Base-by-base conservation (phyloP, 2,797 vertebrate species). In the Epinephelus awoara region DNA sequence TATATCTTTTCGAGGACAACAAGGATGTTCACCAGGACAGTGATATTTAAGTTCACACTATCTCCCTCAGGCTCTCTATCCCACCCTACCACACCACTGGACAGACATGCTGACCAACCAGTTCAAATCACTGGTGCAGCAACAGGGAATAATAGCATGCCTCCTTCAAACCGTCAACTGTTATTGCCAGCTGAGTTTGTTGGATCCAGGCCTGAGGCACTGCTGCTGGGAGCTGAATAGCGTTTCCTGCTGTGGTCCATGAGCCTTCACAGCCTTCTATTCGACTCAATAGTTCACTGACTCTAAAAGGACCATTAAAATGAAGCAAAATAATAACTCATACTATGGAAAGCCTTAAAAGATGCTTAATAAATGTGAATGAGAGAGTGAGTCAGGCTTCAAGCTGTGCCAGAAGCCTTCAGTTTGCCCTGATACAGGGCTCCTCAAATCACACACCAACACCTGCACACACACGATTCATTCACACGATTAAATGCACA, bases 81-180 rank as follows among this genome's bases (percentile, higher is more conserved):
- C 29, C 52, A 68, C 50, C 46, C 40, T 0, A 34, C 4, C 6
- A 66, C 27, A 57, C 18, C 50, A 19, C 23, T 21, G 52, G 44
- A 67, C 18, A 51, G 23, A 72, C 25, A 29, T 25, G 40, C 74
- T 63, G 61, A 63, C 21, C 57, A 58, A 72, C 80, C 65, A 66
- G 66, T 62, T 51, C 17, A 82, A 73, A 65, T 46, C 66, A 77
- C 34, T 57, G 68, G 55, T 51, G 83, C 79, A 75, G 70, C 47
- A 65, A 68, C 49, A 62, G 19, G 18, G 34, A 67, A 42, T 27
- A 23, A 67, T 81, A 4, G 65, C 54, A 12, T 66, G 85, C 21
- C 65, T 62, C 66, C 70, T 19, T 72, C 27, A 62, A 6, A 47
- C 44, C 40, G 52, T 67, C 29, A 27, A 49, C 23, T n/a, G 6